phyloP scores from a whole-genome alignment of 1,140 invertebrate species.

The Drosophila repletoides region DNA sequence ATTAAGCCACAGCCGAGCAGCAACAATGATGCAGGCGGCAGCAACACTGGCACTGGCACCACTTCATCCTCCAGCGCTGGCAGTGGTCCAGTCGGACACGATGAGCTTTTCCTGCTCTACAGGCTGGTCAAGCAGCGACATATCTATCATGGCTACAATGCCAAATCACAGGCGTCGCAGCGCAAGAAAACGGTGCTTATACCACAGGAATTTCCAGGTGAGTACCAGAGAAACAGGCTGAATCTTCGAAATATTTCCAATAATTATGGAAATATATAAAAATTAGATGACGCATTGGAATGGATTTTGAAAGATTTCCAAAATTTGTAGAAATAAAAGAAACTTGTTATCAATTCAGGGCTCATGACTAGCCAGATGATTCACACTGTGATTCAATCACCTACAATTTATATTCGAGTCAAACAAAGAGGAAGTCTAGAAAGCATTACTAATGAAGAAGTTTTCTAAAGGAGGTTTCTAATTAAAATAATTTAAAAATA shows the following conservation, averaged over 20 bases:
- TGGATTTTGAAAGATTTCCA: background rate
- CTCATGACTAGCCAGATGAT: too few species aligned
- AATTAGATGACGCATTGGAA: background rate
- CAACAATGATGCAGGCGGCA: conserved; percentile 15
- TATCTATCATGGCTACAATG: conserved; percentile 79
- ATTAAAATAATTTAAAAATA: too few species aligned
- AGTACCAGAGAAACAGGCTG: conserved; percentile 39
- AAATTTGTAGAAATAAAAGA: background rate
- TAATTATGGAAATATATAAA: too few species aligned
- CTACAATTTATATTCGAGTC: too few species aligned
- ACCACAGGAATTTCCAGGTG: conserved; percentile 82
- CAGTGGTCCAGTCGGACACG: conserved; percentile 44
- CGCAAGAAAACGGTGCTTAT: conserved; percentile 80
- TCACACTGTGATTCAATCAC: too few species aligned
- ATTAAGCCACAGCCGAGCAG: conserved; percentile 24
- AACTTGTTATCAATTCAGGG: too few species aligned
- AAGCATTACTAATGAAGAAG: too few species aligned
- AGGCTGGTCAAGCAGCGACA: conserved; percentile 70
- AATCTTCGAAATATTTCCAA: too few species aligned
- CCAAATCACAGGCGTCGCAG: conserved; percentile 65
- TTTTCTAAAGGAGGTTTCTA: too few species aligned
- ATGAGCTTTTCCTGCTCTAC: conserved; percentile 78
- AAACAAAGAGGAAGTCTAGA: too few species aligned
- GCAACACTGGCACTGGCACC: conserved; percentile 36
- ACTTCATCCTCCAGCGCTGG: conserved; percentile 66